A percentile compares a stretch with the other conserved stretches of the same genome.
Evolutionary conservation across 2,888 invertebrate species (phyloP).

Genomic region (Eurois occulta): DNA sequence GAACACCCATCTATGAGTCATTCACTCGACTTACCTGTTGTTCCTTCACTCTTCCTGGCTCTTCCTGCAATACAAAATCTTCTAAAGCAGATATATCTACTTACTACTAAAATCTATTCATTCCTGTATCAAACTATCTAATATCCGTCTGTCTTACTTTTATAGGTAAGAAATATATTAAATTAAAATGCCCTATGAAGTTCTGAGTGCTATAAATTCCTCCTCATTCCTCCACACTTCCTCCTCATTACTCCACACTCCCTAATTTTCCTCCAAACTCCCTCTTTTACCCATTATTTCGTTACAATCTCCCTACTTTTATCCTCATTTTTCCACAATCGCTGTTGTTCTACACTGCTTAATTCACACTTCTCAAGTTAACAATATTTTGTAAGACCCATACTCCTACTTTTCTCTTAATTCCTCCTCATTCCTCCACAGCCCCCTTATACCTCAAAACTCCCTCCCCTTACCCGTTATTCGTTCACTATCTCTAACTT

Average conservation of each 20-base stretch:
- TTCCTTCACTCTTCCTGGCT: conserved; percentile 1
- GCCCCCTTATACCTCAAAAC: background rate
- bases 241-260: background rate
- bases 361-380: no score
- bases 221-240: background rate
- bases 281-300: background rate
- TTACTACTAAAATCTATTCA: background rate
- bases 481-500: background rate
- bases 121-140: background rate
- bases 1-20: conserved; percentile 1
- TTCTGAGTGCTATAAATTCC: background rate
- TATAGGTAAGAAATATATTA: background rate
- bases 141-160: background rate
- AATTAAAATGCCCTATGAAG: background rate
- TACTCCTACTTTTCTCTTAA: background rate
- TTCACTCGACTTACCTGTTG: background rate
- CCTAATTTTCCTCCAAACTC: background rate
- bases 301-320: background rate
- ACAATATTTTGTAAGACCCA: background rate
- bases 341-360: background rate
- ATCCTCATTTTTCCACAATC: background rate
- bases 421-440: background rate
- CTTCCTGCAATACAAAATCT: conserved; percentile 10
- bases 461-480: background rate
- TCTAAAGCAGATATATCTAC: conserved; percentile 8